Evolutionary conservation across 2,113 vertebrate genomes (phyloP), one percentile per base, ranked within the genome.

Genomic region (Pachycephala philippinensis): DNA sequence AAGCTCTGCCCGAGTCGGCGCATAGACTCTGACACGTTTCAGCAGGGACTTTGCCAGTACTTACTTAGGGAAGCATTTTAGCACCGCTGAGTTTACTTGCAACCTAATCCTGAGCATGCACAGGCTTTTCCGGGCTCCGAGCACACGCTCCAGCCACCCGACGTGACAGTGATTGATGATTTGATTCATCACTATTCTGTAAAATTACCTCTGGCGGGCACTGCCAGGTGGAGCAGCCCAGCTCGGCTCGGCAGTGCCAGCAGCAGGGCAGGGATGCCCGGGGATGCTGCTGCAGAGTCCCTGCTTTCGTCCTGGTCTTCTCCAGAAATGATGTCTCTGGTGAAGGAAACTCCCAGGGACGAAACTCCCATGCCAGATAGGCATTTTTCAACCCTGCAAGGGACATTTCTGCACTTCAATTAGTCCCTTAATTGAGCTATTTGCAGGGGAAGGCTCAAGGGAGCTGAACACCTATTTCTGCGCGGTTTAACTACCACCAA

Each of bases 31-130:
- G 69, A 89, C 92, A 77, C 30, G 7, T 93, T 96, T 93, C 88
- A 91, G 88, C 74, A 87, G 83, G 72, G 93, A 11, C 90, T 92
- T 75, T 92, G 96, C 96, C 94, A 87, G 89, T 89, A 60, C 80
- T 92, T 80, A 96, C 93, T 96, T 79, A 92, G 76, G 65, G 84
- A 96, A 89, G 90, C 86, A 89, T 96, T 92, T 98, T 95, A 97
- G 69, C 94, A 24, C 90, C 47, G 90, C 97, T 78, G 95, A 84
- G 96, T 97, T 98, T 88, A 80, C 87, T 97, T 94, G 95, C 95
- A 97, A 96, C 97, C 92, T 98, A 97, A 98, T 98, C 97, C 90
- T 93, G 37, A 96, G 89, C 63, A 35, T 35, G 97, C 95, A 96
- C 81, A 94, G 97, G 90, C 97, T 97, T 95, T 97, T 95, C 96